Base-by-base conservation (phyloP, 2,888 invertebrate genomes). In the Phyllotreta cruciferae region DNA sequence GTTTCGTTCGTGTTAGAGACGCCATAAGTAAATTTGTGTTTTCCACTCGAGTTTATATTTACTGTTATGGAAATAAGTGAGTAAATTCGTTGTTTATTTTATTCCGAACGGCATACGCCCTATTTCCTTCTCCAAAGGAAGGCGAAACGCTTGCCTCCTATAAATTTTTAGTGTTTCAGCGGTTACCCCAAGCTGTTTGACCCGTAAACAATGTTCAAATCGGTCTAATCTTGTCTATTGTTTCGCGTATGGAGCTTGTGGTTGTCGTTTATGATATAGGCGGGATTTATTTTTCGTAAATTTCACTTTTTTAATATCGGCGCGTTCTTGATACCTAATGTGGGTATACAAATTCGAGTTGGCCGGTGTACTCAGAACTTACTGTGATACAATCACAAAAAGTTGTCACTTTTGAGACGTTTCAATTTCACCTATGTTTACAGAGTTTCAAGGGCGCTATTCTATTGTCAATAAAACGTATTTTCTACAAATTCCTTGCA, bases 21-120 rank as follows among this genome's bases (percentile, higher is more conserved):
- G 77, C 77, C 77, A 77, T 76, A 77, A 75, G 75, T 74, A 71
- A 74, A 68, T 74, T 73, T 73, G 69, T 71, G 71, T 66, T 71
- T 66, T 68, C 70, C 67, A 68, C 67, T 72, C 54, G 61, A 62
- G 63, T 53, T 68, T 70, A 69, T 62, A 54, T 67, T 63, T 62
- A 71, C 70, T 74, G 76, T 72, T 71, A 73, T 76, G 72, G 64
- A 61, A 68, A 68, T 63, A 70, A 73, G 77, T 77, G 71, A 77
- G 74, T 71, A 69, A 45, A 45, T 61, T 56, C 56, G 41, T 37
- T 52, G 36, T 55, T 62, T 50, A 14, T 36, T 41, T 41, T 37
- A 36, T 6, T 45, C 39, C 61, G 58, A 24, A 56, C 34, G 10
- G 37, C 49, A 52, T 10, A n/a, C 14, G 13, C 14, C 34, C n/a